Percentiles rank a stretch among this genome's conserved stretches.
These are phyloP conservation scores for Staurois parvus DNA, from an alignment of 2,797 vertebrate genomes.

Conservation along the genomic window DNA sequence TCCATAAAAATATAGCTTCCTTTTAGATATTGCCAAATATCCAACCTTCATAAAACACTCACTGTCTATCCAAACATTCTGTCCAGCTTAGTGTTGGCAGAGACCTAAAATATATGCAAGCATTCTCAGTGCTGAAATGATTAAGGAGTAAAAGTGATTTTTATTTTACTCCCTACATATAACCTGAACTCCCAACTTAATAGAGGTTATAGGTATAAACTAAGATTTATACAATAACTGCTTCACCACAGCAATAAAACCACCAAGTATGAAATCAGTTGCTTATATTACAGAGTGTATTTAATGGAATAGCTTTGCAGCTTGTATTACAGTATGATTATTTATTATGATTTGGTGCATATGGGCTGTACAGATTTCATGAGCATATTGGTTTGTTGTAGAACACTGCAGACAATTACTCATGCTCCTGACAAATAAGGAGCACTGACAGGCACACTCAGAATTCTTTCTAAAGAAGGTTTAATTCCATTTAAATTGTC, in stretches of 20 bases:
- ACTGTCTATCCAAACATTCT: neutral
- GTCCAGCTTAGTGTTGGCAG: neutral
- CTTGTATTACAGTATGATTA: constrained; percentile 33
- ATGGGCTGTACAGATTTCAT: constrained; percentile 27
- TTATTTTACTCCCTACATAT: constrained; percentile 3
- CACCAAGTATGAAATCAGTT: constrained; percentile 51
- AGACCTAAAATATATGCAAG: neutral
- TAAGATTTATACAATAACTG: constrained; percentile 36
- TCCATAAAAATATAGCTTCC: neutral
- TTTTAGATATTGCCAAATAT: neutral
- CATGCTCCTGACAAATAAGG: constrained; percentile 6
- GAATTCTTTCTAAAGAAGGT: neutral
- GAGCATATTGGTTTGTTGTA: constrained; percentile 20
- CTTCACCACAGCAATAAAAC: constrained; percentile 53
- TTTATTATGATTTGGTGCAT: constrained; percentile 28
- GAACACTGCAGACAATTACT: constrained; percentile 15
- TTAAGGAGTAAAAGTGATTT: constrained; percentile 32
- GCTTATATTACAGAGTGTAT: constrained; percentile 40
- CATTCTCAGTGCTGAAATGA: neutral
- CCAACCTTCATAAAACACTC: neutral
- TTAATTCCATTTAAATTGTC: neutral
- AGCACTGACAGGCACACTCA: constrained; percentile 14
- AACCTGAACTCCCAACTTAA: constrained; percentile 18
- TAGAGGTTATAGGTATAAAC: constrained; percentile 46
- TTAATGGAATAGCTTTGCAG: constrained; percentile 44